Conservation (phyloP, 1,140 invertebrate genomes). For the Hormaphis cornu region DNA sequence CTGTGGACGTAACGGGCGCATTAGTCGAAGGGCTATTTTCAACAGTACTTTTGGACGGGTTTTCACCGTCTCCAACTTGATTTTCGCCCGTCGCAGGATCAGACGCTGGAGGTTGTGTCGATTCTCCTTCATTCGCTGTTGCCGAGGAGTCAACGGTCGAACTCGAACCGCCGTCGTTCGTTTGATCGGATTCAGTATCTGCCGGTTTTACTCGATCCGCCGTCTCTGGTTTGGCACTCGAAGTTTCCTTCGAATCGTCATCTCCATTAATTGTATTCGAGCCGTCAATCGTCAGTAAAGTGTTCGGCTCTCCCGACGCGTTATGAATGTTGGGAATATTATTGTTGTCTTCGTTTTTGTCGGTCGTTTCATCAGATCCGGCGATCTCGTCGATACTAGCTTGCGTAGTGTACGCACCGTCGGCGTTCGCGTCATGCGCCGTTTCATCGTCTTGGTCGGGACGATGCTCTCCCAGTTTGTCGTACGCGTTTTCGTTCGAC, state of each 20-base stretch:
- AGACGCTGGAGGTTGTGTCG: neutral
- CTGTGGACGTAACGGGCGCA: neutral
- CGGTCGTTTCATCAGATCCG: conserved; percentile 28
- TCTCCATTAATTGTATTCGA: neutral
- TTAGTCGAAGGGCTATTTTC: neutral
- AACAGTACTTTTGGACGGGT: neutral
- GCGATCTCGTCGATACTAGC: conserved; percentile 34
- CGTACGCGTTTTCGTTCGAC: neutral
- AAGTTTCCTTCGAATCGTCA: neutral
- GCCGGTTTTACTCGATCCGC: neutral
- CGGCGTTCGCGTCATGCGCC: neutral
- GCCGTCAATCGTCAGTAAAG: neutral
- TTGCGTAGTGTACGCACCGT: conserved; percentile 3
- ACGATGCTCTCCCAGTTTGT: conserved; percentile 6
- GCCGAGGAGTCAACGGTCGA: neutral
- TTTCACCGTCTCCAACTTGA: conserved; percentile 11
- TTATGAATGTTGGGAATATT: neutral
- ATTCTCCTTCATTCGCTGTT: neutral
- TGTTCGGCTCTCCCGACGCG: neutral
- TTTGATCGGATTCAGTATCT: neutral
- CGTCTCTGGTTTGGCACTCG: neutral
- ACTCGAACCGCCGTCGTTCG: neutral
- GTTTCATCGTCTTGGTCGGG: neutral
- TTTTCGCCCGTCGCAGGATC: conserved; percentile 27
- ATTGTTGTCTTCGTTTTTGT: conserved; percentile 24